Evolutionary conservation across 2,113 vertebrate species (phyloP).

Genomic region (Pollimyrus isidori): DNA sequence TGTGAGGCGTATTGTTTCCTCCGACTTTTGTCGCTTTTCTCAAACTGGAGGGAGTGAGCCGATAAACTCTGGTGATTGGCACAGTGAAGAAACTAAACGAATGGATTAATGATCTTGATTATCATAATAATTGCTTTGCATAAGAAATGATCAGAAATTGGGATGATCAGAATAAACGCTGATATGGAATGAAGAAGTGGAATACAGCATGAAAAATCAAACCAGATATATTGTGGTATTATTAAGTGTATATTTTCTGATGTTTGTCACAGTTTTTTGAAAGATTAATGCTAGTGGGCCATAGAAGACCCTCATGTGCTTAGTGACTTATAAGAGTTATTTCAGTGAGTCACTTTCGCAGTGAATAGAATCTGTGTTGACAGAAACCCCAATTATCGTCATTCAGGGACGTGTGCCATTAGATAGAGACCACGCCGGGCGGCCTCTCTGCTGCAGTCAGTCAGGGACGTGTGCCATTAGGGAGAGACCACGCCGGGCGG

Average conservation of each 20-base stretch:
- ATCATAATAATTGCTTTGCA: neutral
- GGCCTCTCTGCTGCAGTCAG: conserved; percentile 16
- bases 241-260: conserved; percentile 32
- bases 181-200: neutral
- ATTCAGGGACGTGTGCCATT: conserved; percentile 32
- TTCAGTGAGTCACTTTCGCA: conserved; percentile 26
- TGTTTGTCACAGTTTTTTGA: neutral
- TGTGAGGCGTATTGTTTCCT: neutral
- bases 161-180: conserved; percentile 2
- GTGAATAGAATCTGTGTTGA: conserved; percentile 40
- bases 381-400: conserved; percentile 42
- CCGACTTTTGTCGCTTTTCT: neutral
- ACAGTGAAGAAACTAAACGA: neutral
- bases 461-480: no score
- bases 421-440: conserved; percentile 23
- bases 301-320: conserved; percentile 28
- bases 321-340: conserved; percentile 23
- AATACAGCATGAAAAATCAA: neutral
- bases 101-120: neutral
- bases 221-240: neutral
- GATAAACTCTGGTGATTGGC: neutral
- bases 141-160: conserved; percentile 1
- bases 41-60: neutral
- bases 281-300: conserved; percentile 23
- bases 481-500: no score